phyloP scores from a whole-genome alignment of 2,113 vertebrate genomes.

The Phocoena phocoena region DNA sequence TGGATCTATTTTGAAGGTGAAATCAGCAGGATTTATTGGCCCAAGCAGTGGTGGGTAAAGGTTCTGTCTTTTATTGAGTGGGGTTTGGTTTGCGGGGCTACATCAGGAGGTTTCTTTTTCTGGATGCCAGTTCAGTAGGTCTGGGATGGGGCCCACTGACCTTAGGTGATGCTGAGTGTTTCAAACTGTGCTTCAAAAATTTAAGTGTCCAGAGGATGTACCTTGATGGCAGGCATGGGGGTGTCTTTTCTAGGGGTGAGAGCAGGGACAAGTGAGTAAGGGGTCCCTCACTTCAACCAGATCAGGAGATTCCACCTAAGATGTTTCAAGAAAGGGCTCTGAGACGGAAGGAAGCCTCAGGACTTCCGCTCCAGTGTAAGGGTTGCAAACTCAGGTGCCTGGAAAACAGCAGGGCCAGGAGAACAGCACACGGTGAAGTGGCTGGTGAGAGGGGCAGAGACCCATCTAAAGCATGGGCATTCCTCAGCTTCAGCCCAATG shows the following conservation, averaged over 20 bases:
- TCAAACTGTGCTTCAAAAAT: background rate
- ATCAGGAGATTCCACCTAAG: background rate
- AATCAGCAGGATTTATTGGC: background rate
- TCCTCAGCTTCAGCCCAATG: background rate
- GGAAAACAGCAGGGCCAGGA: background rate
- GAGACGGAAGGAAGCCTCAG: background rate
- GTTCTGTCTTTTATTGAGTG: background rate
- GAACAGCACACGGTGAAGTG: fast-evolving
- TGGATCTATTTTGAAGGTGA: background rate
- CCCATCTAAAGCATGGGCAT: background rate
- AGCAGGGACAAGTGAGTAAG: background rate
- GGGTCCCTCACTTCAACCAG: background rate
- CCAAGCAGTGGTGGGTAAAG: background rate
- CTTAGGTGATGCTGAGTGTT: background rate
- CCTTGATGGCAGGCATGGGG: background rate
- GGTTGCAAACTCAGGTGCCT: background rate
- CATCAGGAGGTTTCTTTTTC: background rate
- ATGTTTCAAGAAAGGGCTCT: background rate
- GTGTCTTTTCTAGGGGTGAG: background rate
- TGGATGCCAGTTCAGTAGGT: background rate
- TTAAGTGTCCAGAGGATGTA: background rate
- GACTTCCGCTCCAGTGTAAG: fast-evolving
- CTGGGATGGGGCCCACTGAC: background rate
- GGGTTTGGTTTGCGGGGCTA: background rate
- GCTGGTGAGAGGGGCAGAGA: background rate